Evolutionary conservation across 2,797 vertebrate genomes (phyloP), one percentile per base, ranked within the genome.

Genomic region (Carduelis carduelis): DNA sequence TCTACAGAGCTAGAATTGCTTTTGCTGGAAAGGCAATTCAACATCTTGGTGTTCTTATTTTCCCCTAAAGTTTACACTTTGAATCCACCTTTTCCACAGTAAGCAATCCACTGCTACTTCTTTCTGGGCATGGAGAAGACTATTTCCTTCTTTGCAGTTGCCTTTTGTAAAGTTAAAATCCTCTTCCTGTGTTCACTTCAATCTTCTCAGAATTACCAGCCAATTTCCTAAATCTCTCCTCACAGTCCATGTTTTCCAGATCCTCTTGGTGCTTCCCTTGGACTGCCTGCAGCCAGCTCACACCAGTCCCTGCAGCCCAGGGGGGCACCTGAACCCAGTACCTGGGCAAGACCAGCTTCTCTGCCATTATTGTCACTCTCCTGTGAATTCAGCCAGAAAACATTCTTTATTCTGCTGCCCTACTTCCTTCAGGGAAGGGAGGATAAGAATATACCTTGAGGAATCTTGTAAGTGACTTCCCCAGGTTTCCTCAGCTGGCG

Each of bases 381-480:
- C 83, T 84, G 59, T 21, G 34, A 55, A 83, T 70, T 82, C 66
- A 64, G 37, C 21, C 68, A 32, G 66, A 90, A 90, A 83, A 43
- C 23, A 14, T 60, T 10, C 12, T 47, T 66, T 88, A 0, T 65
- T 52, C 56, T 88, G 27, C 20, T 80, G 50, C 50, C 14, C 72
- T 80, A 12, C n/a, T 83, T 87, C 69, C 50, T 64, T 65, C 53
- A 56, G 16, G 41, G 61, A 50, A 43, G 20, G 7, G 4, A 3
- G 7, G 27, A 49, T 50, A 57, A 64, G 27, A 65, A 64, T 64
- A 46, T 98, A 99, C 99, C 99, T 98, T 94, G 93, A 60, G 99
- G 99, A 93, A 99, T 99, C 95, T 97, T 98, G 96, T 99, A 99
- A 63, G n/a, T 90, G 16, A 97, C 27, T 91, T 99, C 99, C 76